Conservation (phyloP, 2,797 vertebrate genomes). For the Bryconaethiops microstoma region DNA sequence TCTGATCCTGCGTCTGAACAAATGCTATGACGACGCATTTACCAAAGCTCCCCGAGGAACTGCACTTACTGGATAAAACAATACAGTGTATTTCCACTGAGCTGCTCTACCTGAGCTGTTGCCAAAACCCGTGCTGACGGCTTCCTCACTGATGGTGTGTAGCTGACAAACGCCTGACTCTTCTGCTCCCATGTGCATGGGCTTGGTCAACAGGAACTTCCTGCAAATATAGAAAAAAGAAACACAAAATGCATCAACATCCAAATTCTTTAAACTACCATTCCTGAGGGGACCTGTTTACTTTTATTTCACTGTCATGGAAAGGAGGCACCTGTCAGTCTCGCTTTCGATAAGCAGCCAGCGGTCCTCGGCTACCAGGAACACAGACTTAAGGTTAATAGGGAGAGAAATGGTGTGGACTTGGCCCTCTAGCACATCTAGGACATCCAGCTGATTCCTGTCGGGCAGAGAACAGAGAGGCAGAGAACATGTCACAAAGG, state of each 20-base stretch:
- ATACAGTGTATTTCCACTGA: neutral
- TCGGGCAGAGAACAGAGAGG: conserved; percentile 38
- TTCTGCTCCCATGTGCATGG: conserved; percentile 80
- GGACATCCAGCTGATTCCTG: conserved; percentile 87
- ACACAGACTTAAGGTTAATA: conserved; percentile 85
- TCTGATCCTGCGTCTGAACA: neutral
- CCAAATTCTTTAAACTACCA: neutral
- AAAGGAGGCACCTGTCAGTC: conserved; percentile 82
- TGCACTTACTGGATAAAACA: neutral
- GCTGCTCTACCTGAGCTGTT: conserved; percentile 77
- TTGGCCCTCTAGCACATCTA: conserved; percentile 90
- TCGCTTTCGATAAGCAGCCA: conserved; percentile 91
- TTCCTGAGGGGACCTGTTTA: neutral
- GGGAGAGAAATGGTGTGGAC: conserved; percentile 90
- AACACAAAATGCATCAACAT: neutral
- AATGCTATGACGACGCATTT: neutral
- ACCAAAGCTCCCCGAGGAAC: neutral
- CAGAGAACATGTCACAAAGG: conserved; percentile 35
- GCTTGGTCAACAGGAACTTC: conserved; percentile 94
- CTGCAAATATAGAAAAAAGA: conserved; percentile 66
- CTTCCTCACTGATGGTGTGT: conserved; percentile 85
- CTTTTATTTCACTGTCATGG: conserved; percentile 6
- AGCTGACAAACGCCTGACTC: conserved; percentile 88
- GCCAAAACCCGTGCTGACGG: conserved; percentile 82
- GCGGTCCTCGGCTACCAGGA: conserved; percentile 91